A percentile compares a stretch with the other conserved stretches of the same genome.
These are phyloP conservation scores for Torymus auratus DNA, from an alignment of 2,888 invertebrate genomes.

Conservation along the genomic window DNA sequence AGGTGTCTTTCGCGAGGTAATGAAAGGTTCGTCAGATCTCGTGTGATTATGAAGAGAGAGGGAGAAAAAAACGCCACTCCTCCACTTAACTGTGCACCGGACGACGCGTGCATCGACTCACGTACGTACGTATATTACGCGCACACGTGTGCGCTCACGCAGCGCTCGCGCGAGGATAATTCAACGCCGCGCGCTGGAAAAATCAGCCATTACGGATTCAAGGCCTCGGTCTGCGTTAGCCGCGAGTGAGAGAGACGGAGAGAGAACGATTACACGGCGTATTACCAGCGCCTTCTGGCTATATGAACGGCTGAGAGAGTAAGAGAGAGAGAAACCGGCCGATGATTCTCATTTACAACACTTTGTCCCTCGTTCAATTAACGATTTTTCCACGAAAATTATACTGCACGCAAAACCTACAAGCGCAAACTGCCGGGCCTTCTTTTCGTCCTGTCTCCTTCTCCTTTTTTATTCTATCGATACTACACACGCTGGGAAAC, in stretches of 20 bases:
- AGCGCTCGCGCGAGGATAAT: conserved; percentile 58
- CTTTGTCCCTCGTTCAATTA: conserved; percentile 40
- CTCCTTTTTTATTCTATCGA: neutral
- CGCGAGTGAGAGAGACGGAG: conserved; percentile 10
- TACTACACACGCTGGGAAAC: neutral
- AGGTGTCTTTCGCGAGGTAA: conserved; percentile 16
- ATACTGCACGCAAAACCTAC: neutral
- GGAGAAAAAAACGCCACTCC: neutral
- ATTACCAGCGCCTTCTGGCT: conserved; percentile 45
- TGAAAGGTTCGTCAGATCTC: conserved; percentile 32
- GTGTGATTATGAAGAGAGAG: neutral
- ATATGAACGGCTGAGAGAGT: neutral
- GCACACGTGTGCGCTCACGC: conserved; percentile 39
- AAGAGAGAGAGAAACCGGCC: conserved; percentile 1
- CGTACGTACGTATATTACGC: conserved; percentile 49
- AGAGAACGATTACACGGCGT: conserved; percentile 58
- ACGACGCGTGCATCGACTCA: conserved; percentile 51
- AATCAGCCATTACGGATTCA: conserved; percentile 67
- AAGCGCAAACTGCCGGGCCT: neutral
- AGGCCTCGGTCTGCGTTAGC: conserved; percentile 60
- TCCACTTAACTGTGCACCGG: neutral
- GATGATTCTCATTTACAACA: conserved; percentile 41
- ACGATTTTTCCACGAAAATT: conserved; percentile 53
- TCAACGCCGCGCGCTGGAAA: conserved; percentile 62
- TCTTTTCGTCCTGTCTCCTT: neutral